phyloP scores from a whole-genome alignment of 2,797 vertebrate species.

The Micropoecilia bifurca region DNA sequence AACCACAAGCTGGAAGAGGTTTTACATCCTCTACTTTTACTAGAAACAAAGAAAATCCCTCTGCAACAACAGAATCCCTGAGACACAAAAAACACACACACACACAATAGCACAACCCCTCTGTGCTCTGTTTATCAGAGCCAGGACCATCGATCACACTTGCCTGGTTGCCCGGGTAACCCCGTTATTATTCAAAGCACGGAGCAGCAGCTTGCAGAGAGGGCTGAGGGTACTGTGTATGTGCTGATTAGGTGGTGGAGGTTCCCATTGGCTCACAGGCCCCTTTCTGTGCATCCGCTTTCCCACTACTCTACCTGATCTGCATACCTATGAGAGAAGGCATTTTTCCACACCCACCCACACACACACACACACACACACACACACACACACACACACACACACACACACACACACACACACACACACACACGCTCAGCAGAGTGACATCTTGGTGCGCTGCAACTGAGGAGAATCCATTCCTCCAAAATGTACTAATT shows the following conservation, averaged over 20 bases:
- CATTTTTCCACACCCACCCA: constrained; percentile 20
- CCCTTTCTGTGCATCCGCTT: constrained; percentile 44
- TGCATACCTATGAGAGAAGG: constrained; percentile 58
- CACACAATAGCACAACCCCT: constrained; percentile 22
- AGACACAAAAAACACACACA: constrained; percentile 24
- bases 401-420: constrained; percentile 14
- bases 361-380: constrained; percentile 15
- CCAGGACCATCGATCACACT: constrained; percentile 79
- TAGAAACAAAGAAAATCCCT: constrained; percentile 57
- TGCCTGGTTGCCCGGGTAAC: constrained; percentile 83
- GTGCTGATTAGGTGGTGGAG: constrained; percentile 54
- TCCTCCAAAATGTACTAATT: constrained; percentile 22
- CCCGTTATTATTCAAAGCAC: constrained; percentile 83
- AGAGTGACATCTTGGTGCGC: constrained; percentile 6
- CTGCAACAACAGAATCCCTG: constrained; percentile 55
- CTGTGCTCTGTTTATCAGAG: constrained; percentile 74
- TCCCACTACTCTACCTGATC: constrained; percentile 54
- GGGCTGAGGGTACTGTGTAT: constrained; percentile 28
- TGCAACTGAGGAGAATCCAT: constrained; percentile 8
- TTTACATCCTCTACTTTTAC: constrained; percentile 47
- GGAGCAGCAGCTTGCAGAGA: constrained; percentile 67
- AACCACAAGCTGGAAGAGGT: constrained; percentile 27
- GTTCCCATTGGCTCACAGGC: constrained; percentile 70
- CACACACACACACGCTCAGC: constrained; percentile 9
- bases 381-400: constrained; percentile 15